Conservation (phyloP, 2,888 invertebrate genomes). For the Noctua comes region DNA sequence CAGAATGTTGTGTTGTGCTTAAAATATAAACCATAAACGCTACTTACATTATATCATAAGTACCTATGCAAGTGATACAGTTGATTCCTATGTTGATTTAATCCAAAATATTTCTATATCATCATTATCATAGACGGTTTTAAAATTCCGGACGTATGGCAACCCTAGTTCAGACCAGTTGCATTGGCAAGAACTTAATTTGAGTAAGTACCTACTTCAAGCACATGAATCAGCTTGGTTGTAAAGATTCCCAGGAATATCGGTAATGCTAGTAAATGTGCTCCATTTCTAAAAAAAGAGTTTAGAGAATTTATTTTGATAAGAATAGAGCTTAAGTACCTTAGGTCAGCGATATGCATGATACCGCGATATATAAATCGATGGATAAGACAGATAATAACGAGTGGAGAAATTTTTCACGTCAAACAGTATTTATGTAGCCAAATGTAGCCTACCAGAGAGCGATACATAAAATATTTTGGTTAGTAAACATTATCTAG, state of each 20-base stretch:
- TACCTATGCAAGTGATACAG: background rate
- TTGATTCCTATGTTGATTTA: background rate
- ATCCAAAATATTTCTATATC: background rate
- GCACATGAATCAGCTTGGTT: background rate
- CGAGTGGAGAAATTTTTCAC: background rate
- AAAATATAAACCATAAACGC: background rate
- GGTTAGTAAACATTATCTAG: background rate
- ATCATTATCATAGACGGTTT: background rate
- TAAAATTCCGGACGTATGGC: background rate
- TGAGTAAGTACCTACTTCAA: conserved; percentile 1
- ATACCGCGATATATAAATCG: conserved; percentile 9
- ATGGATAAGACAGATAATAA: conserved; percentile 2
- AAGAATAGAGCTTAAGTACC: background rate
- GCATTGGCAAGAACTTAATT: background rate
- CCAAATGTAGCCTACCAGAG: background rate
- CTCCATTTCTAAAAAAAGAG: background rate
- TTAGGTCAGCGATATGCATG: conserved; percentile 15
- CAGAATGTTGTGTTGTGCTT: background rate
- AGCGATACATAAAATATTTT: background rate
- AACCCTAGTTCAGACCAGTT: background rate
- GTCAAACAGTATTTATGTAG: background rate
- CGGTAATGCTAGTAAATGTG: background rate
- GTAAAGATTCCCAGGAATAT: background rate
- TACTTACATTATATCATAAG: background rate
- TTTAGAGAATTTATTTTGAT: background rate